Evolutionary conservation across 2,113 vertebrate genomes (phyloP), one percentile per base, ranked within the genome.

Genomic region (Brachypteracias leptosomus): DNA sequence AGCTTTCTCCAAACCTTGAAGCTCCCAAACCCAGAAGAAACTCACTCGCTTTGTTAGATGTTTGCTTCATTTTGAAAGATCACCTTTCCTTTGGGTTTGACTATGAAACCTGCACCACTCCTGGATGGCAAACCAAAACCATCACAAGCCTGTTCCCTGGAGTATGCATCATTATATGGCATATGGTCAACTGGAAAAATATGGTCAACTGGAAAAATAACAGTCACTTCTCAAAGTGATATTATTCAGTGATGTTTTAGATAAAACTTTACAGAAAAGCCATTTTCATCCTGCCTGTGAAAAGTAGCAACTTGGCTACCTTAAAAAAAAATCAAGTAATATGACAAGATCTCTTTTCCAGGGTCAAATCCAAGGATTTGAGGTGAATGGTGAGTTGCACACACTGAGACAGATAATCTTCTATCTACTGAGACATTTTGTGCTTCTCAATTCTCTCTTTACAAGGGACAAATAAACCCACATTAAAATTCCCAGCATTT

Each of bases 61-160:
- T 1, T 26, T 70, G 9, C 22, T 66, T 74, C 47, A 21, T 63
- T 96, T 82, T 42, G 9, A 66, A 78, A 81, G 44, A 21, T 22
- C 14, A 57, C 1, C 18, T 68, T 36, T 66, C 15, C 6, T 28
- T 59, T n/a, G 16, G 62, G 38, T 24, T 67, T 51, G 10, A 38
- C 15, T 49, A 8, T 9, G 25, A 89, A 85, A 87, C 62, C 6
- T 54, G 31, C 36, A 52, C 15, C 18, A 42, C 42, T 42, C 21
- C 46, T 28, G 54, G 24, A 73, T 4, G 52, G 33, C 12, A 3
- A 3, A 49, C 16, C 2, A 1, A 59, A 25, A 57, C 0, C 1
- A 71, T 24, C 52, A 8, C 33, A 65, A 92, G 31, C 8, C 49
- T 49, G 6, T 42, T 42, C 42, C 26, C 76, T 62, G 13, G 16